Conservation (phyloP, 2,888 invertebrate genomes). For the Dorcus hopei region DNA sequence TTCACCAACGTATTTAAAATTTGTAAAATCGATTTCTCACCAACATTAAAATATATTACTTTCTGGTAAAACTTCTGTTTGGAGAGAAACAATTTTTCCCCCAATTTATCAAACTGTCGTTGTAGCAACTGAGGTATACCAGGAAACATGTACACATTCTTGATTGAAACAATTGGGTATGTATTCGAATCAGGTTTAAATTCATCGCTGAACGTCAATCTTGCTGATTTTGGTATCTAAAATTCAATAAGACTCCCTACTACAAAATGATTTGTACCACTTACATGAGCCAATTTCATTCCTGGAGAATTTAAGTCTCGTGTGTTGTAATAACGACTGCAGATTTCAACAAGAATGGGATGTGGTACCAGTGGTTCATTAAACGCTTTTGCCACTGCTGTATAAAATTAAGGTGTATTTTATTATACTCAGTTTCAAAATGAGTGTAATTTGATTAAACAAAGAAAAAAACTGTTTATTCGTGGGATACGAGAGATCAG, state of each 20-base stretch:
- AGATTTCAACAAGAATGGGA: conserved; percentile 49
- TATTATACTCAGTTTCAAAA: background rate
- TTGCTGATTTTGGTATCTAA: conserved; percentile 51
- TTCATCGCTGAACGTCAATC: conserved; percentile 46
- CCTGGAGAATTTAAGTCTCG: conserved; percentile 45
- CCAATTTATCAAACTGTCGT: conserved; percentile 42
- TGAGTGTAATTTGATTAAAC: too few species aligned
- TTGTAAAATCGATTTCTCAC: conserved; percentile 50
- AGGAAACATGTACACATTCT: conserved; percentile 68
- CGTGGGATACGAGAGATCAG: too few species aligned
- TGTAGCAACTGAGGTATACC: conserved; percentile 61
- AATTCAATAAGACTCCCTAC: conserved; percentile 32
- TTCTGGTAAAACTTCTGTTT: conserved; percentile 46
- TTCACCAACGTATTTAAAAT: conserved; percentile 45
- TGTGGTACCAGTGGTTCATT: conserved; percentile 48
- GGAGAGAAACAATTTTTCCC: conserved; percentile 45
- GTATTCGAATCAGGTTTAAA: conserved; percentile 32
- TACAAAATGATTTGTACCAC: background rate
- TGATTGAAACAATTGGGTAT: conserved; percentile 52
- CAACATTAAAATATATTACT: conserved; percentile 48
- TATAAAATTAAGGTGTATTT: conserved; percentile 10
- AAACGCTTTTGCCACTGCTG: conserved; percentile 57
- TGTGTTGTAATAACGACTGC: conserved; percentile 48
- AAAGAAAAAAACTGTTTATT: too few species aligned
- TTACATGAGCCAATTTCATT: conserved; percentile 46